phyloP scores from a whole-genome alignment of 2,797 vertebrate genomes.

The Arctocebus calabarensis region DNA sequence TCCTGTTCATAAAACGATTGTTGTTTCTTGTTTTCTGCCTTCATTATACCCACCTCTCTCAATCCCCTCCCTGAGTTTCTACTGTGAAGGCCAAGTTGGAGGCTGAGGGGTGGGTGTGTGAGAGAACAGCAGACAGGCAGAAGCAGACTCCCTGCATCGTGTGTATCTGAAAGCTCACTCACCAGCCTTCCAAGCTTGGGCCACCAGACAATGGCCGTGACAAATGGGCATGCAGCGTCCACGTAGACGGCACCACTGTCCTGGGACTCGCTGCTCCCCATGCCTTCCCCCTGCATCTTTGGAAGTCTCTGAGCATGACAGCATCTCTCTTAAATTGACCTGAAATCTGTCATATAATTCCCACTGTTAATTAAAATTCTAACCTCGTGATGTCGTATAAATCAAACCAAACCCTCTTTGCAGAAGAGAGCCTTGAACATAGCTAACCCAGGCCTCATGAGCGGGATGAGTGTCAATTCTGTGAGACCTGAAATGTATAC shows the following conservation, averaged over 20 bases:
- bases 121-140: not conserved
- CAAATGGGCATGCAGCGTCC: not conserved
- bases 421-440: not conserved
- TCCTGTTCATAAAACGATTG: conserved; percentile 34
- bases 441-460: not conserved
- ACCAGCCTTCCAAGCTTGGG: not conserved
- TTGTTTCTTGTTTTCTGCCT: conserved; percentile 5
- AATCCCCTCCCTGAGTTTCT: not conserved
- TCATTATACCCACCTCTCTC: not conserved
- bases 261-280: not conserved
- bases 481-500: not conserved
- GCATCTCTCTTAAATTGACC: not conserved
- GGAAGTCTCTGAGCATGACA: not conserved
- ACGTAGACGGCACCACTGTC: not conserved
- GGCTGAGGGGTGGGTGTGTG: accelerated
- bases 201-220: accelerated
- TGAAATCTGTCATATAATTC: not conserved
- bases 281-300: not conserved
- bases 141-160: not conserved
- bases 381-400: not conserved
- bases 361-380: not conserved
- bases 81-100: not conserved
- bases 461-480: not conserved
- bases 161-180: not conserved
- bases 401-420: not conserved